Percentiles rank a stretch among this genome's conserved stretches.
phyloP scores from a whole-genome alignment of 2,888 invertebrate genomes.

The Pachydiplax longipennis region DNA sequence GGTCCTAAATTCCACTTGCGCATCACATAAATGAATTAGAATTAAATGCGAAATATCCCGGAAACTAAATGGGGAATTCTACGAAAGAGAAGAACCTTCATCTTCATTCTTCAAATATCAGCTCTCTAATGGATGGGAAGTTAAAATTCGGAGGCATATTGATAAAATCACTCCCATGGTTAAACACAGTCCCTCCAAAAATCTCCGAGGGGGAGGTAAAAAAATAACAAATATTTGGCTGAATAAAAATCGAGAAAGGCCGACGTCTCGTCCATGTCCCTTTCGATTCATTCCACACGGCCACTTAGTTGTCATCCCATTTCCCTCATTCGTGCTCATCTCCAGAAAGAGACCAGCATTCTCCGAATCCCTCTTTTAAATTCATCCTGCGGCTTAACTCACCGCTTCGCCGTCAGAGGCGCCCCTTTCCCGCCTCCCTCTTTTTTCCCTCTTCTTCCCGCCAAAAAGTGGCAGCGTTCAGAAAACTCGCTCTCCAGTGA shows the following conservation, averaged over 20 bases:
- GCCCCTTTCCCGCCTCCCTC: not conserved
- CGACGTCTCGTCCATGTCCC: not conserved
- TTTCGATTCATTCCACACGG: not conserved
- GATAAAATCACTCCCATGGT: not conserved
- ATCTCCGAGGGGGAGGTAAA: not conserved
- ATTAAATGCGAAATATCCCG: no score
- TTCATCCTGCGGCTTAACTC: not conserved
- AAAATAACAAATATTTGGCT: not conserved
- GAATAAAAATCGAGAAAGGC: not conserved
- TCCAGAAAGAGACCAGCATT: not conserved
- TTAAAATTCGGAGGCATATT: not conserved
- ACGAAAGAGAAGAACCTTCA: no score
- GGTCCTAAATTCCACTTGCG: no score
- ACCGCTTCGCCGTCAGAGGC: not conserved
- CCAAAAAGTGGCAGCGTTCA: not conserved
- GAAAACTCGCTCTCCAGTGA: not conserved
- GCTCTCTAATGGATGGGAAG: no score
- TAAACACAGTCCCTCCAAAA: not conserved
- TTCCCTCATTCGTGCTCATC: slow-evolving; percentile 19
- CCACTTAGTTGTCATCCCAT: slow-evolving; percentile 24
- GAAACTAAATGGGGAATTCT: no score
- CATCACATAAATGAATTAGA: no score
- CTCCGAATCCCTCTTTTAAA: not conserved
- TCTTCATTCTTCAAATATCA: no score
- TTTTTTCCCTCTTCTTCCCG: not conserved